Evolutionary conservation across 2,888 invertebrate genomes (phyloP).

Genomic region (Hermaeophaga mercurialis): DNA sequence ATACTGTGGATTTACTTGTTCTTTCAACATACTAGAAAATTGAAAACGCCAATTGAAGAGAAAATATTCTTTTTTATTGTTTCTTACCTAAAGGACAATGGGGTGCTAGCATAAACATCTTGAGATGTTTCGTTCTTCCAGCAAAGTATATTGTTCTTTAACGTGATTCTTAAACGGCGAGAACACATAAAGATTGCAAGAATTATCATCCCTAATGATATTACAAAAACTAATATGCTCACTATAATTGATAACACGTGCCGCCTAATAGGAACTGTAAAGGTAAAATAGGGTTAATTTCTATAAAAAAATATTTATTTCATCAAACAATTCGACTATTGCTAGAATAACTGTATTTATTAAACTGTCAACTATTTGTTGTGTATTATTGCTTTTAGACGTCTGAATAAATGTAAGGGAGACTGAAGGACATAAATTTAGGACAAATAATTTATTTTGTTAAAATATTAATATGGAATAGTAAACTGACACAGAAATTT

Average conservation of each 20-base stretch:
- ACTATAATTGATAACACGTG: not conserved
- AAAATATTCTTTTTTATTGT: no score
- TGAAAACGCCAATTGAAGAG: no score
- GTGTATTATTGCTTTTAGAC: no score
- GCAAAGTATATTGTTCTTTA: not conserved
- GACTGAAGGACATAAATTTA: no score
- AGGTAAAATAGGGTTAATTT: not conserved
- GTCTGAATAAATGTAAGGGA: no score
- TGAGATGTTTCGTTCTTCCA: not conserved
- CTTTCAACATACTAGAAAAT: conserved; percentile 24
- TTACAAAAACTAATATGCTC: not conserved
- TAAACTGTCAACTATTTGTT: no score
- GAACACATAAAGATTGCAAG: not conserved
- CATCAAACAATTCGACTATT: no score
- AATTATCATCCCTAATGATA: not conserved
- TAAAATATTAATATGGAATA: no score
- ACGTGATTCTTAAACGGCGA: not conserved
- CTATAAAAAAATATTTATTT: no score
- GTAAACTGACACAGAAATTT: no score
- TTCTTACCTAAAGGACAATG: conserved; percentile 3
- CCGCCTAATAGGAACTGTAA: not conserved
- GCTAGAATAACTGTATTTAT: no score
- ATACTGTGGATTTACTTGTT: conserved; percentile 39
- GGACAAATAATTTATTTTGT: no score
- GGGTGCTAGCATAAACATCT: conserved; percentile 2